Evolutionary conservation across 1,140 invertebrate species (phyloP), one percentile per base, ranked within the genome.

Genomic region (Tenebrio molitor): DNA sequence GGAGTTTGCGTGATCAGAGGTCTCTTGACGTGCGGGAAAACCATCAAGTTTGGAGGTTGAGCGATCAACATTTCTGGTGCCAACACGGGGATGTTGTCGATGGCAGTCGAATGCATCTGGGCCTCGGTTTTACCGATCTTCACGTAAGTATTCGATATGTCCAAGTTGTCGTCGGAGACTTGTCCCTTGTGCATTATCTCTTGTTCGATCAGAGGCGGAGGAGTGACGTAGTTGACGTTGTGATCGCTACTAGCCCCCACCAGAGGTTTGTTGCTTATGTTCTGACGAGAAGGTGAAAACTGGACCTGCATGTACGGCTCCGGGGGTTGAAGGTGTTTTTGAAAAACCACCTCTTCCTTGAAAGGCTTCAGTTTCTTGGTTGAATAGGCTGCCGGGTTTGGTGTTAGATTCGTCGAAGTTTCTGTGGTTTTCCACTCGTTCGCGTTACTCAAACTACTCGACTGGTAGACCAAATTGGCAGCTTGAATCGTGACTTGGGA

Each of bases 391-490:
- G 25, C 17, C n/a, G 69, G 50, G 12, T 39, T 71, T 2, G 83
- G 77, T 1, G 82, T 78, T 71, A 72, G 34, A 29, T 73, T 64
- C n/a, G 46, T 53, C 8, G 33, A 50, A 25, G 50, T 58, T 29
- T 58, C 50, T 17, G 81, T 75, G 23, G 74, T 70, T 66, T 82
- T 77, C 84, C 86, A 87, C 53, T 81, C 79, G 69, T 80, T 76
- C 66, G 83, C 82, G 64, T 83, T 82, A 67, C 79, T 84, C 1
- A 79, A 81, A 70, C 85, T 86, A 53, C 86, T 88, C 21, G 86
- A 87, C 67, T 90, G 88, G 75, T 89, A 90, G 70, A 89, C 86
- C 8, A 91, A 81, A 81, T 90, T 90, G 4, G 88, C 85, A 80
- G 89, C 86, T 79, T 89, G 87, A 2, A 87, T 78, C 76, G 84